A percentile compares a stretch with the other conserved stretches of the same genome.
These are phyloP conservation scores for Limanda limanda DNA, from an alignment of 2,113 vertebrate species.

Conservation along the genomic window DNA sequence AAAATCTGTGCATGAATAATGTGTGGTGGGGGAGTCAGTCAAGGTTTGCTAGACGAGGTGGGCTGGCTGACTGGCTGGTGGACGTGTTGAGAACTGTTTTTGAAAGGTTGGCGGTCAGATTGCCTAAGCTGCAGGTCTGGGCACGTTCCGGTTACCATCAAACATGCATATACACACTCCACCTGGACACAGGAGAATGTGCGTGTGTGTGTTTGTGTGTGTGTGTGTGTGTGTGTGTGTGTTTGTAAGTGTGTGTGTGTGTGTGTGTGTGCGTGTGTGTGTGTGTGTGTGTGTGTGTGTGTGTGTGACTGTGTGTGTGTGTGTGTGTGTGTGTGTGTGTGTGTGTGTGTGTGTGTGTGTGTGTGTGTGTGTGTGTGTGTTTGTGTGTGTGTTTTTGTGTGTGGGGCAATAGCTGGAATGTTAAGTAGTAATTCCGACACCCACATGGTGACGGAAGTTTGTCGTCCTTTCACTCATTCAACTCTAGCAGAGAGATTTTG, in stretches of 20 bases:
- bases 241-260: conserved; percentile 1
- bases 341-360: conserved; percentile 5
- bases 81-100: conserved; percentile 67
- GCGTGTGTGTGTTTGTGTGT: conserved; percentile 10
- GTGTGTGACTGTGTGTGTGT: conserved; percentile 1
- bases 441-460: conserved; percentile 3
- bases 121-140: conserved; percentile 46
- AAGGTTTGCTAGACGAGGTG: conserved; percentile 20
- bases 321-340: conserved; percentile 10
- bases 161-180: conserved; percentile 20
- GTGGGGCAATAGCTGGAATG: conserved; percentile 13
- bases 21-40: conserved; percentile 19
- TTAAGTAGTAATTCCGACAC: background rate
- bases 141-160: conserved; percentile 42
- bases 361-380: conserved; percentile 4
- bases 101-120: conserved; percentile 51
- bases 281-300: conserved; percentile 8
- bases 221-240: conserved; percentile 9
- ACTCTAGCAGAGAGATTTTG: background rate
- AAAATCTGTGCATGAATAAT: conserved; percentile 24
- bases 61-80: conserved; percentile 28
- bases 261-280: conserved; percentile 12
- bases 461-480: background rate
- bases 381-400: background rate
- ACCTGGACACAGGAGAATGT: conserved; percentile 23